Evolutionary conservation across 2,113 vertebrate genomes (phyloP).

Genomic region (Leptocoma aspasia): DNA sequence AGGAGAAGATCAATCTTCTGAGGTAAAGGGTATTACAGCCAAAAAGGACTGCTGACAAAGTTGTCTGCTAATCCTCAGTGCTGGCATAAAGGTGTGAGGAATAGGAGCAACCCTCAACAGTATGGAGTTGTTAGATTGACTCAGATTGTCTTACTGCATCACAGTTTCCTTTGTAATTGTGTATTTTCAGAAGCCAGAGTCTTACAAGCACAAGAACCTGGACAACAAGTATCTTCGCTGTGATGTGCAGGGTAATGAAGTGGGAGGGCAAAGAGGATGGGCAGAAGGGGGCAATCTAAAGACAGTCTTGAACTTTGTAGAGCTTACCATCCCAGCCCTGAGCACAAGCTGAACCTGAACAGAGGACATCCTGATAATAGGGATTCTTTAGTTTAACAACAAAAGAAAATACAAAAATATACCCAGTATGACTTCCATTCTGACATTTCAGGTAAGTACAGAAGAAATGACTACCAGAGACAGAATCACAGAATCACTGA

Average conservation of each 20-base stretch:
- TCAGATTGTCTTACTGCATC: not conserved
- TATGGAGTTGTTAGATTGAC: not conserved
- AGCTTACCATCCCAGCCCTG: not conserved
- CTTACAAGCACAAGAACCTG: not conserved
- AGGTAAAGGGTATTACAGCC: not conserved
- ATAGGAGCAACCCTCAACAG: not conserved
- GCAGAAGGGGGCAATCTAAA: not conserved
- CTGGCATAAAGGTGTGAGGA: not conserved
- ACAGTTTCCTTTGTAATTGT: not conserved
- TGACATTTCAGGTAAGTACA: not conserved
- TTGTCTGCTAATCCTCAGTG: not conserved
- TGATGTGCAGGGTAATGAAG: not conserved
- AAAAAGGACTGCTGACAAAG: not conserved
- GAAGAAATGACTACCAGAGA: not conserved
- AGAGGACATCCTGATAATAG: not conserved
- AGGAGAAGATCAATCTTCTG: not conserved
- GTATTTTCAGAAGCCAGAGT: not conserved
- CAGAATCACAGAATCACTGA: not conserved
- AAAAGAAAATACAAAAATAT: not conserved
- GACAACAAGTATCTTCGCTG: not conserved
- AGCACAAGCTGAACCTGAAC: not conserved
- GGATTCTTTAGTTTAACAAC: not conserved
- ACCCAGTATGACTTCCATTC: not conserved
- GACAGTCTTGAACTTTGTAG: not conserved
- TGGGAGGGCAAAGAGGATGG: not conserved